A percentile compares a stretch with the other conserved stretches of the same genome.
Conservation (phyloP, 2,797 vertebrate species). For the Pseudotriccus pelzelni region DNA sequence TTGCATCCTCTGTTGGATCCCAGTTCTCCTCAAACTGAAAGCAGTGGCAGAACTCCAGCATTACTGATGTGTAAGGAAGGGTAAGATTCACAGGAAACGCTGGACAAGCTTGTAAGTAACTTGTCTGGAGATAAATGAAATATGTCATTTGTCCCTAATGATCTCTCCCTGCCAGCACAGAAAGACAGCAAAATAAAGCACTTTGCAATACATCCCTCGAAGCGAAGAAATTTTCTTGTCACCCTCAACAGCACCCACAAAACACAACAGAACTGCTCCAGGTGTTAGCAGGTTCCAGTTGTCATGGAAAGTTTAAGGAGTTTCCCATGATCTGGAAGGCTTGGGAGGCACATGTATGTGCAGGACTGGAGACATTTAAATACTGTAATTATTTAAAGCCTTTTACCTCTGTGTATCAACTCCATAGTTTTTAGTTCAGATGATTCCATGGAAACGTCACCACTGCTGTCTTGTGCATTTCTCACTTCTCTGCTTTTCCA, state of each 20-base stretch:
- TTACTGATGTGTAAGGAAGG: background rate
- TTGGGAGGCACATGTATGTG: background rate
- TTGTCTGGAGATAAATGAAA: background rate
- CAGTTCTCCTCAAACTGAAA: background rate
- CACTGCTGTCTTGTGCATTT: background rate
- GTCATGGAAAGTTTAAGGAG: background rate
- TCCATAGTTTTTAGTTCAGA: background rate
- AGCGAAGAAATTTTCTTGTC: background rate
- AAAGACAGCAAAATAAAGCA: background rate
- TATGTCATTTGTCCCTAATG: background rate
- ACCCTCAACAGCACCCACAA: background rate
- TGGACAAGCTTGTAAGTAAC: background rate
- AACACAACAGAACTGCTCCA: background rate
- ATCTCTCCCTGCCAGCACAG: background rate
- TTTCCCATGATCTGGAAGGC: background rate
- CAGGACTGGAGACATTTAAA: background rate
- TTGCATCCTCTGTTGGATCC: background rate
- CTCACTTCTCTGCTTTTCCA: background rate
- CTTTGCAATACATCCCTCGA: background rate
- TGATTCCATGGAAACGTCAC: background rate
- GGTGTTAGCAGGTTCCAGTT: background rate
- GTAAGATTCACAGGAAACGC: background rate
- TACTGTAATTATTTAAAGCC: background rate
- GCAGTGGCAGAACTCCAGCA: background rate
- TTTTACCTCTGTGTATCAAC: background rate